phyloP scores from a whole-genome alignment of 2,888 invertebrate genomes.

The Pseudolycoriella hygida region DNA sequence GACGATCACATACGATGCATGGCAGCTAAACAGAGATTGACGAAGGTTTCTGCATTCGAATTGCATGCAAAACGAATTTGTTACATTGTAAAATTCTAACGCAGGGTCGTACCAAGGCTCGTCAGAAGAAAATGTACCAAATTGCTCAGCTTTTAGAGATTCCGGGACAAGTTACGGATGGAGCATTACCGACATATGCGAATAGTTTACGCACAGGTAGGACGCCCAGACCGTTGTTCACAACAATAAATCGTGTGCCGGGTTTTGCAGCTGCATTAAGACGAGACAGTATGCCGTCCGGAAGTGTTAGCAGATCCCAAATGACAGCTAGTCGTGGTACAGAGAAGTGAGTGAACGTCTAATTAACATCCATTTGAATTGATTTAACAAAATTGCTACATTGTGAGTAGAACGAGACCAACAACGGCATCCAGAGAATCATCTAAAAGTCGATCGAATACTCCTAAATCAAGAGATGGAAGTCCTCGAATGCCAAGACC shows the following conservation, averaged over 20 bases:
- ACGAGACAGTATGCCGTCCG: slow-evolving; percentile 22
- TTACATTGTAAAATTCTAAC: slow-evolving; percentile 9
- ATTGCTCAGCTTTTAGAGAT: slow-evolving; percentile 85
- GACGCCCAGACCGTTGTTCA: slow-evolving; percentile 36
- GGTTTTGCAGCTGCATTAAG: slow-evolving; percentile 40
- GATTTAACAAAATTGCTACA: no score
- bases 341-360: slow-evolving; percentile 19
- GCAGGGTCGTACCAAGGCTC: slow-evolving; percentile 77
- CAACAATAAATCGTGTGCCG: slow-evolving; percentile 31
- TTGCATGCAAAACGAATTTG: slow-evolving; percentile 3
- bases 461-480: slow-evolving; percentile 43
- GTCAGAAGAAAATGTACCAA: slow-evolving; percentile 93
- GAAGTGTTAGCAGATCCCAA: slow-evolving; percentile 25
- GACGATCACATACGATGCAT: slow-evolving; percentile 98
- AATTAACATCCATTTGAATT: no score
- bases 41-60: slow-evolving; percentile 38
- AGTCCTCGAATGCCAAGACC: slow-evolving; percentile 58
- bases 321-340: slow-evolving; percentile 16
- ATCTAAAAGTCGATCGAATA: slow-evolving; percentile 18
- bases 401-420: no score
- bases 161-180: slow-evolving; percentile 31
- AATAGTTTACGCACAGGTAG: slow-evolving; percentile 17
- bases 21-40: slow-evolving; percentile 86
- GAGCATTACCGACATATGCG: slow-evolving; percentile 20
- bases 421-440: slow-evolving; percentile 17